These are phyloP conservation scores for Sebastes vulpes DNA, from an alignment of 2,797 vertebrate species.

Conservation along the genomic window DNA sequence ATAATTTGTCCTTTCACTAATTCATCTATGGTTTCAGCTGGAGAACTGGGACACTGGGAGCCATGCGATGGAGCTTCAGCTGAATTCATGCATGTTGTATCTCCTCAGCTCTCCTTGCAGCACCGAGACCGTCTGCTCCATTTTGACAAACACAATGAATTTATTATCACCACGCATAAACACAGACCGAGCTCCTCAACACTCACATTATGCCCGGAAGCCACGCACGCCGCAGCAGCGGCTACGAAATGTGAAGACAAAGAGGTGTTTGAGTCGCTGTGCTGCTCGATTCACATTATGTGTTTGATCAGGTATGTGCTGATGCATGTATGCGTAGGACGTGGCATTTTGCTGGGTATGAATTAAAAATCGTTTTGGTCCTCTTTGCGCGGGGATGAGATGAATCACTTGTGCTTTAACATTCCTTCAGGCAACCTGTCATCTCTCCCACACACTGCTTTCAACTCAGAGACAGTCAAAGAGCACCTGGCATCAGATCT, in stretches of 20 bases:
- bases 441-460: slow-evolving; percentile 73
- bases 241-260: slow-evolving; percentile 28
- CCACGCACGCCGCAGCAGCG: not conserved
- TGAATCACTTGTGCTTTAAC: slow-evolving; percentile 74
- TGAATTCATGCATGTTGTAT: slow-evolving; percentile 66
- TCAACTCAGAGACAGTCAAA: slow-evolving; percentile 61
- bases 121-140: slow-evolving; percentile 66
- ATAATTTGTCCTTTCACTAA: slow-evolving; percentile 66
- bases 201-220: slow-evolving; percentile 29
- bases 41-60: slow-evolving; percentile 36
- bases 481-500: slow-evolving; percentile 62
- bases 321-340: slow-evolving; percentile 55
- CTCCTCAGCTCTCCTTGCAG: slow-evolving; percentile 48
- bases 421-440: slow-evolving; percentile 74
- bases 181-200: slow-evolving; percentile 43
- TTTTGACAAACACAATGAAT: slow-evolving; percentile 77
- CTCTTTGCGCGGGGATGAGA: slow-evolving; percentile 47
- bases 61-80: slow-evolving; percentile 29
- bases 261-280: slow-evolving; percentile 6
- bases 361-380: slow-evolving; percentile 72
- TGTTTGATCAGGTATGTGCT: slow-evolving; percentile 45
- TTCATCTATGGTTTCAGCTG: slow-evolving; percentile 46
- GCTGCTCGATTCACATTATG: slow-evolving; percentile 15
- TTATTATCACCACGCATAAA: slow-evolving; percentile 65
- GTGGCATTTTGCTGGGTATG: slow-evolving; percentile 67